These are phyloP conservation scores for Cordylochernes scorpioides DNA, from an alignment of 2,888 invertebrate species.

Conservation along the genomic window DNA sequence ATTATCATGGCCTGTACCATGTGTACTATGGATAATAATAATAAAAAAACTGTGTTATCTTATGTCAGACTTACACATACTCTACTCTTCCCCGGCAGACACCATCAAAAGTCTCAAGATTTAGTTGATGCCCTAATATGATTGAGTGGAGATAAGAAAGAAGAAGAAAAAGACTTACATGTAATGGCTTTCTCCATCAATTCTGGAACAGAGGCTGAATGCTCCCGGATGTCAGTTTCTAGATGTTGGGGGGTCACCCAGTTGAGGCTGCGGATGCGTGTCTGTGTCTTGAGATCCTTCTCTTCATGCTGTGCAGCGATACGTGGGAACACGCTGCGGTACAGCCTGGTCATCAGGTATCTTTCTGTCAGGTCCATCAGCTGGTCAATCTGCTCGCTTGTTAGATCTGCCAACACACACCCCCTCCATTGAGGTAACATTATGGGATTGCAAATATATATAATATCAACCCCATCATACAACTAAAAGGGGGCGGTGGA, in stretches of 20 bases:
- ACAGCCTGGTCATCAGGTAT: constrained; percentile 66
- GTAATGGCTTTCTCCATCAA: constrained; percentile 77
- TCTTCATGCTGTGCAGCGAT: constrained; percentile 71
- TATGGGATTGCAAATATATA: too few species aligned
- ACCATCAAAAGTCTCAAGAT: too few species aligned
- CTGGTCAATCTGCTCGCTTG: constrained; percentile 48
- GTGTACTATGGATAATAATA: too few species aligned
- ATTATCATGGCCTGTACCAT: too few species aligned
- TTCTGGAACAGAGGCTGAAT: constrained; percentile 51
- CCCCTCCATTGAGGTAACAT: too few species aligned
- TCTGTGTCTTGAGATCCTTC: constrained; percentile 69
- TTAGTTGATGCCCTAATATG: background rate
- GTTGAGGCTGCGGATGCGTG: constrained; percentile 70
- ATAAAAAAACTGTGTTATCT: too few species aligned
- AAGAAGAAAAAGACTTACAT: constrained; percentile 27
- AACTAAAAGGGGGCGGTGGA: too few species aligned
- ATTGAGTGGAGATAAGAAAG: background rate
- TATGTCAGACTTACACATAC: too few species aligned
- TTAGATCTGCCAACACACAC: too few species aligned
- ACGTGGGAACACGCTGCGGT: constrained; percentile 64
- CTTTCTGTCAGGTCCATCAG: constrained; percentile 78
- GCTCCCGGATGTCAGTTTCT: constrained; percentile 69
- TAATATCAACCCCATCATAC: too few species aligned
- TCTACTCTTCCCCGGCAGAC: too few species aligned
- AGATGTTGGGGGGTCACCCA: constrained; percentile 88